Base-by-base conservation (phyloP, 2,113 vertebrate species). In the Myrmophylax atrothorax region DNA sequence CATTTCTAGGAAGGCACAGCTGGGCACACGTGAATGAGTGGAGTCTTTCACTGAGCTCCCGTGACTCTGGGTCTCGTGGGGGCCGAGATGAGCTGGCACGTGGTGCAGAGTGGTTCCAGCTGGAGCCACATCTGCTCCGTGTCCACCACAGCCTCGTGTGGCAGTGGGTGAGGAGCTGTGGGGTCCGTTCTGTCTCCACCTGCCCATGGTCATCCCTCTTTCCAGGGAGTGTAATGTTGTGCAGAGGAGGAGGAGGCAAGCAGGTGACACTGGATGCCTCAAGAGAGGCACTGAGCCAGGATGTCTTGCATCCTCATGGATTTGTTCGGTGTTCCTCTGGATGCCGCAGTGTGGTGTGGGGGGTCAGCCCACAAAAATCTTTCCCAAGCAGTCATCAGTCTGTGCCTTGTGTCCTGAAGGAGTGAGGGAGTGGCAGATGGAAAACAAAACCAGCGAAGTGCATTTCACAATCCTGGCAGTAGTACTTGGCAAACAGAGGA, bases 391-490 rank as follows among this genome's bases (percentile, higher is more conserved):
- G 85, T 15, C 0, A 0, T 56, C 1, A 3, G 52, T 68, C 84
- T 64, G 80, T 87, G 87, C 66, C 49, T 87, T 52, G n/a, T 24
- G 2, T 87, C 63, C 82, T 70, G 70, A 33, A 91, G 81, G 66
- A 94, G 64, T 1, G 9, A 81, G 74, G 89, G 95, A 82, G 76
- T 33, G 68, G 76, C 56, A 64, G 79, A 79, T 62, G 63, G 88
- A 70, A 87, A 94, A 82, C 58, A 87, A 89, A 84, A 28, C 83
- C 5, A 75, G 76, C 68, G 66, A 69, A 90, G 67, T 37, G 60
- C 83, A 46, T 95, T 92, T 84, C 92, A 64, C 90, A 87, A 23
- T 70, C 52, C 72, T 92, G 94, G 85, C 93, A 93, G 84, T 77
- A 50, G 37, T 2, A 17, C 63, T 85, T 6, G 0, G 29, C 84